A percentile compares a stretch with the other conserved stretches of the same genome.
Evolutionary conservation across 2,797 vertebrate genomes (phyloP).

Genomic region (Malurus leucopterus): DNA sequence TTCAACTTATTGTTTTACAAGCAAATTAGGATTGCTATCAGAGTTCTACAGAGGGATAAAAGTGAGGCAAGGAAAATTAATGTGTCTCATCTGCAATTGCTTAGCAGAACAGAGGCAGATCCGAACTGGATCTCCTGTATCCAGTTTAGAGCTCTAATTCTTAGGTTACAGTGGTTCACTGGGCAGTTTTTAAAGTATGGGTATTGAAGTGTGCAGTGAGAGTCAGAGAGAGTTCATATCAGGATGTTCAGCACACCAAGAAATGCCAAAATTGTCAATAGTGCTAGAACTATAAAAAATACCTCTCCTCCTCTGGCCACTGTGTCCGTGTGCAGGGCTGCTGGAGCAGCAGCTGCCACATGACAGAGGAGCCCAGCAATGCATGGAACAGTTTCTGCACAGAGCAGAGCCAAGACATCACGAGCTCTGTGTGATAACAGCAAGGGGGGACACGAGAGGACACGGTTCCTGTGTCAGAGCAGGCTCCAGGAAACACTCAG

Average conservation of each 20-base stretch:
- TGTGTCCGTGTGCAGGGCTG: background rate
- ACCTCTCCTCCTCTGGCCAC: background rate
- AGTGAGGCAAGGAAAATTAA: background rate
- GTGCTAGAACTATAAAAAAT: background rate
- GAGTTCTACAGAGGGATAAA: background rate
- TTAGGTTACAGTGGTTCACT: background rate
- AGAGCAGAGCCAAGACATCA: conserved; percentile 21
- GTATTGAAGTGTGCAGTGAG: background rate
- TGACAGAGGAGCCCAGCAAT: conserved; percentile 13
- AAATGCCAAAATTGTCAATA: background rate
- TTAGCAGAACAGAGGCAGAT: background rate
- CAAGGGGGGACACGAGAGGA: background rate
- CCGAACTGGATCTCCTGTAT: background rate
- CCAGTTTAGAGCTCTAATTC: background rate
- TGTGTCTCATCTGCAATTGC: background rate
- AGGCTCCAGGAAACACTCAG: conserved; percentile 4
- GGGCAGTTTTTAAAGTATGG: background rate
- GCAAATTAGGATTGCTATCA: background rate
- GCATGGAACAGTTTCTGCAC: background rate
- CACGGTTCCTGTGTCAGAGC: background rate
- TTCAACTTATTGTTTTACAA: background rate
- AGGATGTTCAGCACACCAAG: background rate
- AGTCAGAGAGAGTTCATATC: background rate
- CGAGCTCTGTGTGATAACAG: conserved; percentile 17
- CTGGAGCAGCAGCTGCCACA: conserved; percentile 20